These are phyloP conservation scores for Onychostruthus taczanowskii DNA, from an alignment of 2,113 vertebrate species.

Conservation along the genomic window DNA sequence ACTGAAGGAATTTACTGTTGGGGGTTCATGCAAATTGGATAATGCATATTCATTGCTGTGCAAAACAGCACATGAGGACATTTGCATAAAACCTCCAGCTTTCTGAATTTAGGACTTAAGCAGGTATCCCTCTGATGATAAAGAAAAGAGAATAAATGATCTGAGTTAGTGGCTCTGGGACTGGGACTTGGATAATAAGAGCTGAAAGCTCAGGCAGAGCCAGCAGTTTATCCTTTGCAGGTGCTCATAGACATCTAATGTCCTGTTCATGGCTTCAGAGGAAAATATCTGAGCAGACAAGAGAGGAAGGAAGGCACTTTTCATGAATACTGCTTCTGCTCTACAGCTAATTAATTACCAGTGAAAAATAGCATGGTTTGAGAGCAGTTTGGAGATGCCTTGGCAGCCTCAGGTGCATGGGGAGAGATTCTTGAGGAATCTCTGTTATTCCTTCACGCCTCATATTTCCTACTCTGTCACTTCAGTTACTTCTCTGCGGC, in stretches of 20 bases:
- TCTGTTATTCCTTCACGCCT: not conserved
- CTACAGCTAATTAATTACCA: not conserved
- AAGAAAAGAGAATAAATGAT: not conserved
- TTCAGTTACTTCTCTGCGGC: not conserved
- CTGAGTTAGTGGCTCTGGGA: not conserved
- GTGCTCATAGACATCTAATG: not conserved
- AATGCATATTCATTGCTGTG: not conserved
- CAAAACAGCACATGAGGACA: not conserved
- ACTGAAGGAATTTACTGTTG: not conserved
- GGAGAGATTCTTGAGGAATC: not conserved
- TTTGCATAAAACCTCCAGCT: constrained; percentile 11
- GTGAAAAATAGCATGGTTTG: not conserved
- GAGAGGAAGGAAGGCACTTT: not conserved
- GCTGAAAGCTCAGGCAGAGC: not conserved
- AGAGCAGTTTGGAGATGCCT: not conserved
- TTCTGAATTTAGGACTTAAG: not conserved
- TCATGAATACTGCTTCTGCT: not conserved
- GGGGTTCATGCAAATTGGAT: not conserved
- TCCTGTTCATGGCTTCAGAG: not conserved
- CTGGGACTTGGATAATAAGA: not conserved
- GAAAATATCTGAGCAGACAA: not conserved
- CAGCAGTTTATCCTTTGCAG: not conserved
- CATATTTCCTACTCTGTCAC: not conserved
- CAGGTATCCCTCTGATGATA: not conserved
- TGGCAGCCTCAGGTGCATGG: not conserved